These are phyloP conservation scores for Tringa solitaria DNA, from an alignment of 2,113 vertebrate species.

Conservation along the genomic window DNA sequence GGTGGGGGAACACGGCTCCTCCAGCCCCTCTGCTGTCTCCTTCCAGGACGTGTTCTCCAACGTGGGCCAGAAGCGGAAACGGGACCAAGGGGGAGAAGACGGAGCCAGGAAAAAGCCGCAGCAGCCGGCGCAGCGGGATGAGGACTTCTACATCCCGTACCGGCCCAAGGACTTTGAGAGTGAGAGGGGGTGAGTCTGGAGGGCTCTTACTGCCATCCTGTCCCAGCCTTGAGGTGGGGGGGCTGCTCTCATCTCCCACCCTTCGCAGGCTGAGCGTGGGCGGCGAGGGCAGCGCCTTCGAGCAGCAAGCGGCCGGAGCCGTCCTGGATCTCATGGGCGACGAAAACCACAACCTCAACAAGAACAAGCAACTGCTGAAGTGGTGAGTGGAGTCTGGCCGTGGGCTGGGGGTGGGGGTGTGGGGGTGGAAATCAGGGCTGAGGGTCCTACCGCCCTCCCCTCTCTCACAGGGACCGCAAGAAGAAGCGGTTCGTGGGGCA, in stretches of 20 bases:
- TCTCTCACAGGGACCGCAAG: slow-evolving; percentile 87
- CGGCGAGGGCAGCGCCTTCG: slow-evolving; percentile 78
- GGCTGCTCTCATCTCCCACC: background rate
- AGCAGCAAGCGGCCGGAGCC: slow-evolving; percentile 86
- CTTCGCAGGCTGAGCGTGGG: slow-evolving; percentile 81
- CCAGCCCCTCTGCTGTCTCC: background rate
- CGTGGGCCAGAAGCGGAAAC: slow-evolving; percentile 78
- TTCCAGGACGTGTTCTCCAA: slow-evolving; percentile 82
- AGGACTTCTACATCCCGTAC: slow-evolving; percentile 90
- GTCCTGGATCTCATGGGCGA: slow-evolving; percentile 92
- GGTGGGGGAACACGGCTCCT: fast-evolving
- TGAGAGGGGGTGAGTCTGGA: slow-evolving; percentile 83
- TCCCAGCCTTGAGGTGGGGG: fast-evolving
- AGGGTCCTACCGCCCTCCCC: background rate
- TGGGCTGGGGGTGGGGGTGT: background rate
- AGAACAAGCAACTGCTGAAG: slow-evolving; percentile 81
- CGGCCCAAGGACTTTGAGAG: slow-evolving; percentile 92
- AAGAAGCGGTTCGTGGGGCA: slow-evolving; percentile 91
- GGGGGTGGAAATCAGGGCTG: slow-evolving; percentile 16
- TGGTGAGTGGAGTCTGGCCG: slow-evolving; percentile 68
- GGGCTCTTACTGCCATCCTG: fast-evolving
- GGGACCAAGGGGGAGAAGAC: background rate
- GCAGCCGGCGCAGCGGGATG: slow-evolving; percentile 60
- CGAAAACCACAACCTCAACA: slow-evolving; percentile 75
- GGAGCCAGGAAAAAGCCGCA: slow-evolving; percentile 65